Percentiles rank a stretch among this genome's conserved stretches.
Conservation (phyloP, 2,113 vertebrate species). For the Tachysurus fulvidraco region DNA sequence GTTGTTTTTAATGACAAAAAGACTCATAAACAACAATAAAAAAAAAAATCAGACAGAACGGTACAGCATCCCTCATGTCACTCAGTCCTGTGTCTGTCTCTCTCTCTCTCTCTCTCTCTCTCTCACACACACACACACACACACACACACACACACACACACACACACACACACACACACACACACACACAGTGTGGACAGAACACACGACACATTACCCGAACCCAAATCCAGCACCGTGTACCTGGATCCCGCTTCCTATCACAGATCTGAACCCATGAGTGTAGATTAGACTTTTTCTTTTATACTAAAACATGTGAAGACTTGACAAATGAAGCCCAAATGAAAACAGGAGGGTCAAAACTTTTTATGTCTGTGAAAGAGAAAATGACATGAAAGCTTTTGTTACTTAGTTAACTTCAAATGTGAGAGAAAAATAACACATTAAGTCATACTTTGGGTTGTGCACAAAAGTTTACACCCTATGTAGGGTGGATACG, state of each 20-base stretch:
- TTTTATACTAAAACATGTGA: not conserved
- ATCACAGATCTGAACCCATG: not conserved
- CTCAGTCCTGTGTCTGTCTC: conserved; percentile 9
- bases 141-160: conserved; percentile 24
- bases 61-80: conserved; percentile 16
- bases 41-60: conserved; percentile 33
- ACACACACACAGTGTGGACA: conserved; percentile 4
- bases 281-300: not conserved
- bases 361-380: not conserved
- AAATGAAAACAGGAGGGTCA: not conserved
- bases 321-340: not conserved
- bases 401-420: not conserved
- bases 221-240: not conserved
- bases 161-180: conserved; percentile 13
- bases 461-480: not conserved
- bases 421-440: too few species aligned
- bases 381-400: not conserved
- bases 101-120: conserved; percentile 12
- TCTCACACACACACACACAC: conserved; percentile 21
- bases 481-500: not conserved
- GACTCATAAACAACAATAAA: conserved; percentile 27
- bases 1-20: conserved; percentile 41
- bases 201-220: not conserved
- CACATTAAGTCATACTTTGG: too few species aligned
- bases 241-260: not conserved